phyloP scores from a whole-genome alignment of 2,888 invertebrate species.

The Vesta saturnalis region DNA sequence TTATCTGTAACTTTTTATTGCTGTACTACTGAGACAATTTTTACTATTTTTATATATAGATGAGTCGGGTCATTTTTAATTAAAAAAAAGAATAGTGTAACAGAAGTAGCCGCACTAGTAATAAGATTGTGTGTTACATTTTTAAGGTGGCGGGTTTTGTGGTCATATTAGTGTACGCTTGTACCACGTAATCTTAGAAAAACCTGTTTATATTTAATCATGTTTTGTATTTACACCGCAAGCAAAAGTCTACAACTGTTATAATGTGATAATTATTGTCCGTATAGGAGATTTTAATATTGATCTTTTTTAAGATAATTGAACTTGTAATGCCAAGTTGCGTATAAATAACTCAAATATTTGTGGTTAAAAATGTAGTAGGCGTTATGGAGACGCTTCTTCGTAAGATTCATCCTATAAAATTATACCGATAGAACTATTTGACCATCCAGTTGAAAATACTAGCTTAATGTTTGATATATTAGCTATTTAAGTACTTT shows the following conservation, averaged over 20 bases:
- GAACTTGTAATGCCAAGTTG: background rate
- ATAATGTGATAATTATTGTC: background rate
- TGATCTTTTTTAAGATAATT: background rate
- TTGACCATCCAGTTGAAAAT: constrained; percentile 41
- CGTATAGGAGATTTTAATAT: constrained; percentile 1
- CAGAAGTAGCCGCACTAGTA: background rate
- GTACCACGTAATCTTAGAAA: background rate
- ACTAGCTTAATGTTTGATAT: constrained; percentile 42
- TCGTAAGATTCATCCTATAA: constrained; percentile 21
- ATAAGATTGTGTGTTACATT: background rate
- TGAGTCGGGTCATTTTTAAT: too few species aligned
- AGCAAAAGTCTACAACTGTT: constrained; percentile 1
- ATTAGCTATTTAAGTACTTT: constrained; percentile 41
- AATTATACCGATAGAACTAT: constrained; percentile 36
- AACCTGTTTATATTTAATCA: background rate
- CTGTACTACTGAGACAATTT: too few species aligned
- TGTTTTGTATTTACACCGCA: constrained; percentile 1
- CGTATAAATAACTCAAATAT: background rate
- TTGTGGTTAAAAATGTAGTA: background rate
- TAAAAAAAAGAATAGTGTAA: background rate
- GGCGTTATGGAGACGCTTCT: background rate
- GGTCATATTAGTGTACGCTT: background rate
- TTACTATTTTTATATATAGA: too few species aligned
- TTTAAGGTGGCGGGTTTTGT: background rate
- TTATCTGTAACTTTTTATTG: too few species aligned